Evolutionary conservation across 2,888 invertebrate genomes (phyloP), one percentile per base, ranked within the genome.

Genomic region (Therioaphis trifolii): DNA sequence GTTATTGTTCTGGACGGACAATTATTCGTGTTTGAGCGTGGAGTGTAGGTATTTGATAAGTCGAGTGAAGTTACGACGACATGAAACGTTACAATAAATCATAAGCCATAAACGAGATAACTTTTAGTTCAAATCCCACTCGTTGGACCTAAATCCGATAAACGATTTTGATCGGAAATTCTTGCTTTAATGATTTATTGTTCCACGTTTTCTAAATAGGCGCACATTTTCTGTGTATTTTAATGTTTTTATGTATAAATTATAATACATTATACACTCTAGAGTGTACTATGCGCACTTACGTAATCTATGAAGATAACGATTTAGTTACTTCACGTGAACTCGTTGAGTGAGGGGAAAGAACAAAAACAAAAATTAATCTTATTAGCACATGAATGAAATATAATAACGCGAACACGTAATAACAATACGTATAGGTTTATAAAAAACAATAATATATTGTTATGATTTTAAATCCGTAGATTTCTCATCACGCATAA

Each of bases 131-230:
- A 24, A 58, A 75, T 35, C 76, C 27, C 63, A 35, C 63, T 43
- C 76, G 76, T 49, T 46, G 55, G 18, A 40, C 58, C 74, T 40
- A 43, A 58, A 58, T 75, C 55, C 74, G 40, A 75, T 75, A 75
- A 58, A 75, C 55, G 55, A 35, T 40, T 75, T 58, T 40, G 55
- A 75, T 75, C 14, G 18, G 58, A 7, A 72, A 46, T 46, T 69
- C 29, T 58, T 40, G 21, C 12, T 18, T 49, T 74, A 24, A 43
- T 58, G 74, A 75, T 75, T 58, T 75, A 75, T 75, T 58, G 74
- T 58, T 58, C 24, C 24, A 58, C 74, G 24, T 24, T n/a, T 29
- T 18, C n/a, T 3, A 18, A 35, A 12, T 18, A n/a, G 66, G 2
- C 21, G 12, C 2, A 11, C 74, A 18, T 63, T 63, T 18, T 7